phyloP scores from a whole-genome alignment of 1,140 invertebrate species.

The Eumaeus atala region DNA sequence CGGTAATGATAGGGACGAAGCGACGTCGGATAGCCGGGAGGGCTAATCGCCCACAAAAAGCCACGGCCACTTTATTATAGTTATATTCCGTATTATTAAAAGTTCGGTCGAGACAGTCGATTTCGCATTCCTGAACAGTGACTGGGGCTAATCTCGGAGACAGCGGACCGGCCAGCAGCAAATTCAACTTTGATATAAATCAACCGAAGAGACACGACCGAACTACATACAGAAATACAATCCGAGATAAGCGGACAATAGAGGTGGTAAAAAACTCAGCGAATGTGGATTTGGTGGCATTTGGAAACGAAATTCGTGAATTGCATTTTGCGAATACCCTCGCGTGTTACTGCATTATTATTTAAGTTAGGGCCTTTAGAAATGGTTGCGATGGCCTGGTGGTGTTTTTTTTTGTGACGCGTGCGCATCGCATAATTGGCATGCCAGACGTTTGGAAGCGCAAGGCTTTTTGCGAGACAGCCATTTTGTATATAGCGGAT shows the following conservation, averaged over 20 bases:
- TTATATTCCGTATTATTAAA: slow-evolving; percentile 45
- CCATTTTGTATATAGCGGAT: slow-evolving; percentile 36
- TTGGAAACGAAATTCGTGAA: slow-evolving; percentile 68
- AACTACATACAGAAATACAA: slow-evolving; percentile 43
- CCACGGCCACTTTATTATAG: slow-evolving; percentile 61
- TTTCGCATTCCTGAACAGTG: slow-evolving; percentile 58
- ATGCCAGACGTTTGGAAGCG: slow-evolving; percentile 37
- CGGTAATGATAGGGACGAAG: slow-evolving; percentile 63
- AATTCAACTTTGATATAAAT: slow-evolving; percentile 27
- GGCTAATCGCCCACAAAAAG: slow-evolving; percentile 61
- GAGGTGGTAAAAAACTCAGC: slow-evolving; percentile 46
- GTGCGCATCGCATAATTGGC: slow-evolving; percentile 68
- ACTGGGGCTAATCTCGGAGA: slow-evolving; percentile 28
- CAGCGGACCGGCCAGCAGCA: slow-evolving; percentile 23
- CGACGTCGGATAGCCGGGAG: slow-evolving; percentile 56
- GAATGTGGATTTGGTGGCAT: slow-evolving; percentile 48
- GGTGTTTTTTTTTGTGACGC: slow-evolving; percentile 65
- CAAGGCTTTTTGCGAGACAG: slow-evolving; percentile 36
- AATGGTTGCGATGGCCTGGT: slow-evolving; percentile 54
- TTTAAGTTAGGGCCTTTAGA: slow-evolving; percentile 65
- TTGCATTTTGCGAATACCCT: slow-evolving; percentile 70
- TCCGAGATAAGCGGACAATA: slow-evolving; percentile 49
- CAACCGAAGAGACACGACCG: slow-evolving; percentile 21
- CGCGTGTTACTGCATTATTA: slow-evolving; percentile 74
- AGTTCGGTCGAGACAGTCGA: slow-evolving; percentile 29